Evolutionary conservation across 2,888 invertebrate genomes (phyloP), one percentile per base, ranked within the genome.

Genomic region (Trilocha varians): DNA sequence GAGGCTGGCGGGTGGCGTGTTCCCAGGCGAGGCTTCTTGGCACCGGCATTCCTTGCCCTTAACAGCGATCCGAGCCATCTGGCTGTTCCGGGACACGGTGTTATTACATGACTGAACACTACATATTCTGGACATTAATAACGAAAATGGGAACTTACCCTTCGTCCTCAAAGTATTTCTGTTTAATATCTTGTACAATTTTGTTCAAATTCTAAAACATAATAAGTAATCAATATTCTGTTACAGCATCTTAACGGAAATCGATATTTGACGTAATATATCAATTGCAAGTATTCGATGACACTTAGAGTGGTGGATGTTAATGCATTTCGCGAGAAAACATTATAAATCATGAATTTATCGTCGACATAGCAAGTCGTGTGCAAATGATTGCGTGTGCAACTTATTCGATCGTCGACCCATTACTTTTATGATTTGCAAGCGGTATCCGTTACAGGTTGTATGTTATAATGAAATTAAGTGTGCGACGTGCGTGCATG

Each of bases 1-100:
- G 46, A 37, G 46, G 56, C 50, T 58, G 52, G 43, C 57, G 50
- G 42, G 43, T 53, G 52, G 47, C 55, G 52, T 67, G 77, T 82
- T 83, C 80, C 78, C 79, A 77, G 72, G 77, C 73, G 58, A 50
- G 59, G 55, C 52, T 53, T 53, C 55, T 59, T 62, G 55, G 55
- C 61, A 53, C 57, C 65, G 62, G 70, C 77, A 83, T 83, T 80
- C 83, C 65, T 76, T 83, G 79, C 70, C 84, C 82, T 70, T 83
- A 77, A 64, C 59, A 71, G 77, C 53, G 52, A 52, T 51, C 54
- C 53, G 59, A 60, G 54, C 68, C 77, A 78, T 70, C 78, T 75
- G 77, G 65, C 65, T 65, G 74, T 72, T 79, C 79, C 77, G 70
- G 79, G 80, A 78, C 66, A 25, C 25, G 25, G 64, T 62, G 63